phyloP scores from a whole-genome alignment of 2,888 invertebrate genomes.

The Erebia epiphron region DNA sequence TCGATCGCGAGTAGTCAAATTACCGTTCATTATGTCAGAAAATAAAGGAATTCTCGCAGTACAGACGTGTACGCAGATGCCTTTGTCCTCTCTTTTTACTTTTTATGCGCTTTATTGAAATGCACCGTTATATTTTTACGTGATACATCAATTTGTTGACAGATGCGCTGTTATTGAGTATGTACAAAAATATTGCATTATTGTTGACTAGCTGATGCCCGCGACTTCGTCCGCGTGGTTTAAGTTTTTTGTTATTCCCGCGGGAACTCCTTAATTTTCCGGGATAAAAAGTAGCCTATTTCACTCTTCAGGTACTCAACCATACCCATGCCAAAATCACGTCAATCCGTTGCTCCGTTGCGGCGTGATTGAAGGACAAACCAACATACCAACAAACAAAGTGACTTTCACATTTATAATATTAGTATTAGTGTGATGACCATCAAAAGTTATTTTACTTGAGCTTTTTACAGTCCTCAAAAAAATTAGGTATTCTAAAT shows the following conservation, averaged over 20 bases:
- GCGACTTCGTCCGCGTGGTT: too few relatives aligned
- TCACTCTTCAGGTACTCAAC: too few relatives aligned
- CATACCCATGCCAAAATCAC: too few relatives aligned
- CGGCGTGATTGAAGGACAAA: too few relatives aligned
- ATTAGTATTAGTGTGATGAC: too few relatives aligned
- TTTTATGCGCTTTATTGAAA: conserved; percentile 67
- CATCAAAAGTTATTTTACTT: background rate
- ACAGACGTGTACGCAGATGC: conserved; percentile 71
- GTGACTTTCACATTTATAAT: too few relatives aligned
- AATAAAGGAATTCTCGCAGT: conserved; percentile 67
- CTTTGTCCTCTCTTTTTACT: conserved; percentile 70
- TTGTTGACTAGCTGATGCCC: too few relatives aligned
- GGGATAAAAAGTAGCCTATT: too few relatives aligned
- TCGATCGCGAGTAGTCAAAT: conserved; percentile 48
- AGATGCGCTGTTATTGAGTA: conserved; percentile 41
- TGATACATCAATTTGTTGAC: conserved; percentile 52
- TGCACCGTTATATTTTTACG: conserved; percentile 65
- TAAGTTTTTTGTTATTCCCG: too few relatives aligned
- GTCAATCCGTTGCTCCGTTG: too few relatives aligned
- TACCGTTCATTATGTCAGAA: conserved; percentile 56
- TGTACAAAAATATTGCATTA: conserved; percentile 36
- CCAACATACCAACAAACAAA: too few relatives aligned
- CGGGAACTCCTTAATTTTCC: too few relatives aligned
- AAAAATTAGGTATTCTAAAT: background rate
- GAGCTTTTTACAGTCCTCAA: background rate